A percentile compares a stretch with the other conserved stretches of the same genome.
Evolutionary conservation across 2,797 vertebrate genomes (phyloP).

Genomic region (Micropoecilia bifurca): DNA sequence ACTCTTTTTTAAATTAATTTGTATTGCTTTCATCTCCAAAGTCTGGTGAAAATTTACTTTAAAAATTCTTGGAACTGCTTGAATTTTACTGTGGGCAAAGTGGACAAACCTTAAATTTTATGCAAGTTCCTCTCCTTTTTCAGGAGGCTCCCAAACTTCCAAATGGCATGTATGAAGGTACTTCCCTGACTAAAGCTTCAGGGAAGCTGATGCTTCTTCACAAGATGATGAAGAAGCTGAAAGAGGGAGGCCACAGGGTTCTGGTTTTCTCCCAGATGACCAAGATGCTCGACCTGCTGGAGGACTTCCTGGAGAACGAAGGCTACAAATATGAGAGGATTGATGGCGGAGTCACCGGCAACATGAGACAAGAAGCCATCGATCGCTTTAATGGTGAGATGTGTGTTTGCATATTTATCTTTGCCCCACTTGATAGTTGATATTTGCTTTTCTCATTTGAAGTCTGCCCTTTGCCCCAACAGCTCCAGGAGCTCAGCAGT

Average conservation of each 20-base stretch:
- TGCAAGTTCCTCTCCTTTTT: constrained; percentile 9
- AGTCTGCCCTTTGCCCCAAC: constrained; percentile 24
- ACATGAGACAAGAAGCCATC: constrained; percentile 97
- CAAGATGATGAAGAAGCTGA: constrained; percentile 97
- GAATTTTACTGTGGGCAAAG: too few species aligned
- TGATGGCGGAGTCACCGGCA: constrained; percentile 96
- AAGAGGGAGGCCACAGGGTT: constrained; percentile 95
- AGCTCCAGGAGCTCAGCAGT: constrained; percentile 98
- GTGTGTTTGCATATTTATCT: not conserved
- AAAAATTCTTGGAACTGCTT: too few species aligned
- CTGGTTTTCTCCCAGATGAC: constrained; percentile 99
- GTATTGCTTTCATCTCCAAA: too few species aligned
- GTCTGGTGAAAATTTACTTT: too few species aligned
- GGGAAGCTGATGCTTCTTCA: constrained; percentile 93
- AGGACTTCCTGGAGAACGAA: constrained; percentile 97
- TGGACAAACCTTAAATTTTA: not conserved
- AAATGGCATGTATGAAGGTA: constrained; percentile 98
- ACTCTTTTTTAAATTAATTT: too few species aligned
- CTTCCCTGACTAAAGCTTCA: constrained; percentile 91
- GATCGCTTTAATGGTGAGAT: constrained; percentile 93
- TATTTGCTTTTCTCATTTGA: constrained; percentile 13
- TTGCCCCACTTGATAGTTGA: not conserved
- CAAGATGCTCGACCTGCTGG: constrained; percentile 97
- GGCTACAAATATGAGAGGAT: constrained; percentile 99
- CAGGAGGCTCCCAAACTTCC: constrained; percentile 99